These are phyloP conservation scores for Acromyrmex charruanus DNA, from an alignment of 1,140 invertebrate species.

Conservation along the genomic window DNA sequence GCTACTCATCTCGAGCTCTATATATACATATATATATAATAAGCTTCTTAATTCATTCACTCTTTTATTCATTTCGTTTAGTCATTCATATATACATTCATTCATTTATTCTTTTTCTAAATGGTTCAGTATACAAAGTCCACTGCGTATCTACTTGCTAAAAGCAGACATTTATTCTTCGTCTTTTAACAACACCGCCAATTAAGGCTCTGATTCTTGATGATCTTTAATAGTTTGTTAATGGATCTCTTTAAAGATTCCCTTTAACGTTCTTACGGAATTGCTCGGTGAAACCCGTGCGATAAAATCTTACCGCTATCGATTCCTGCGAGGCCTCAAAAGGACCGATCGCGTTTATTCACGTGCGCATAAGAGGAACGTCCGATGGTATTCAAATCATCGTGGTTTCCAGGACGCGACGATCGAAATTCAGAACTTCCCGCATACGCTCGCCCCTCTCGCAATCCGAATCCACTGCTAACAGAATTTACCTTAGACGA, in stretches of 20 bases:
- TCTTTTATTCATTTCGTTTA: not conserved
- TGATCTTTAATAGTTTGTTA: slow-evolving; percentile 3
- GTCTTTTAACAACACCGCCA: slow-evolving; percentile 22
- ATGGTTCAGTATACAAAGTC: slow-evolving; percentile 18
- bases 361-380: not conserved
- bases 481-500: slow-evolving; percentile 37
- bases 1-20: not conserved
- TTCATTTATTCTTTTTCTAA: slow-evolving; percentile 4
- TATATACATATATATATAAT: not conserved
- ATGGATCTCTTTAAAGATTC: slow-evolving; percentile 22
- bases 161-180: slow-evolving; percentile 42
- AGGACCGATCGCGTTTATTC: slow-evolving; percentile 4
- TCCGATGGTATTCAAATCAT: slow-evolving; percentile 29
- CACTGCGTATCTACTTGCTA: slow-evolving; percentile 22
- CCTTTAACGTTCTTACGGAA: not conserved
- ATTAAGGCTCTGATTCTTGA: slow-evolving; percentile 38
- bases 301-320: slow-evolving; percentile 6
- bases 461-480: slow-evolving; percentile 17
- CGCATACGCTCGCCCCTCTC: not conserved
- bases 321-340: not conserved
- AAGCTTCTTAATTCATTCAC: slow-evolving; percentile 14
- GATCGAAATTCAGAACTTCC: slow-evolving; percentile 50
- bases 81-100: not conserved
- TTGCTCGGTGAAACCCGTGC: not conserved
- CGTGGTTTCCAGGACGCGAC: slow-evolving; percentile 11